Evolutionary conservation across 1,140 invertebrate genomes (phyloP).

Genomic region (Pseudachorutes palmiensis): DNA sequence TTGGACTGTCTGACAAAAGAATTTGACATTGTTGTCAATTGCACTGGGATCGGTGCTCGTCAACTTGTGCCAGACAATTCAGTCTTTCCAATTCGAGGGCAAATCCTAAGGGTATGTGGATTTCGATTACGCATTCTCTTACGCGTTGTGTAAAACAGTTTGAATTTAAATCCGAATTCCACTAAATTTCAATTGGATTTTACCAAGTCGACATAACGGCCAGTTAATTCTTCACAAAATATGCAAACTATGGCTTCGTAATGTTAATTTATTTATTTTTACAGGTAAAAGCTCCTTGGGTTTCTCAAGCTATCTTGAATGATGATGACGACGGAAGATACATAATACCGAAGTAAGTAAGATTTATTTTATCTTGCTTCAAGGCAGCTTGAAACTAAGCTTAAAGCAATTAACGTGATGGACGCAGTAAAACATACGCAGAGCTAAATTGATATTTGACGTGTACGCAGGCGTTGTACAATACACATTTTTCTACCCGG

Average conservation of each 20-base stretch:
- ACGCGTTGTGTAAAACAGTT: too few species aligned
- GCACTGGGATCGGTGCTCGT: conserved; percentile 56
- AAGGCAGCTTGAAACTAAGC: not conserved
- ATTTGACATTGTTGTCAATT: conserved; percentile 64
- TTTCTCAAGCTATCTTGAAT: conserved; percentile 50
- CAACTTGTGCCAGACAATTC: conserved; percentile 15
- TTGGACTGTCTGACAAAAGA: conserved; percentile 48
- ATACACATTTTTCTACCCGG: too few species aligned
- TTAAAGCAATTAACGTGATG: not conserved
- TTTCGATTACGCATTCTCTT: not conserved
- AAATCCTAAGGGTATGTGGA: conserved; percentile 22
- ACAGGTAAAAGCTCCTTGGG: conserved; percentile 56
- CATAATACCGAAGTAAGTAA: conserved; percentile 62
- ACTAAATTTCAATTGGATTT: not conserved
- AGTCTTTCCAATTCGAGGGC: conserved; percentile 26
- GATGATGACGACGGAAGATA: conserved; percentile 53
- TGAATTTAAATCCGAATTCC: not conserved
- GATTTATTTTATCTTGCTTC: not conserved
- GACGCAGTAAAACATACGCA: not conserved
- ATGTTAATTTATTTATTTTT: conserved; percentile 38
- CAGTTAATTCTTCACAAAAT: not conserved
- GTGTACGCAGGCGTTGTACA: too few species aligned
- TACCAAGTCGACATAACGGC: not conserved
- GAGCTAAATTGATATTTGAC: too few species aligned
- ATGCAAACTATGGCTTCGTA: not conserved